Conservation (phyloP, 2,888 invertebrate genomes). For the Drosophila melanosoma region DNA sequence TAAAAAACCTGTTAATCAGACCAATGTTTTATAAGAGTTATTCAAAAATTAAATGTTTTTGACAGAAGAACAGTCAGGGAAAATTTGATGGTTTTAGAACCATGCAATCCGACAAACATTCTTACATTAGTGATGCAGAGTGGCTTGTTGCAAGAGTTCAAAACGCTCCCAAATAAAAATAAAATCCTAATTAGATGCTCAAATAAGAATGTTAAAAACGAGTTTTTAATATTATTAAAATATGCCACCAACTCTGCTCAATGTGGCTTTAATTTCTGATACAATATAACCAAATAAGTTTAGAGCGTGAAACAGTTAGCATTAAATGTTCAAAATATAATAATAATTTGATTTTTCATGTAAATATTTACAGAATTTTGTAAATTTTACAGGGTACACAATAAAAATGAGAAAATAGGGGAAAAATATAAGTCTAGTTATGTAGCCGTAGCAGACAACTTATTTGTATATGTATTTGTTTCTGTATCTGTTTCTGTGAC, state of each 20-base stretch:
- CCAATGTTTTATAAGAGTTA: neutral
- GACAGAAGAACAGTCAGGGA: neutral
- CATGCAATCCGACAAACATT: neutral
- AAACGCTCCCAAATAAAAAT: accelerated
- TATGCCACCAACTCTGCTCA: neutral
- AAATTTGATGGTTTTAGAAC: neutral
- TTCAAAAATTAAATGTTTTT: neutral
- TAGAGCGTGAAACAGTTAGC: too few species aligned
- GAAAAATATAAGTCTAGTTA: slow-evolving; percentile 57
- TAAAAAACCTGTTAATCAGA: too few species aligned
- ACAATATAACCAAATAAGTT: neutral
- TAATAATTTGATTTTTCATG: neutral
- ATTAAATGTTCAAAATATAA: neutral
- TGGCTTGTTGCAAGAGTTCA: too few species aligned
- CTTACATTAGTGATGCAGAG: neutral
- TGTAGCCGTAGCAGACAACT: slow-evolving; percentile 15
- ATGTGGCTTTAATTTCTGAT: accelerated
- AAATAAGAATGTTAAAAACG: neutral
- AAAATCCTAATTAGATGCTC: neutral
- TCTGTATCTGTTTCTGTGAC: slow-evolving; percentile 25
- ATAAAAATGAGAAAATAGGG: neutral
- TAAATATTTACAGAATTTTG: neutral
- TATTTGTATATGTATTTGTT: slow-evolving; percentile 29
- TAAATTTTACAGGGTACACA: neutral
- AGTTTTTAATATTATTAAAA: neutral